Conservation (phyloP, 2,888 invertebrate genomes). For the Tipula vernalis region DNA sequence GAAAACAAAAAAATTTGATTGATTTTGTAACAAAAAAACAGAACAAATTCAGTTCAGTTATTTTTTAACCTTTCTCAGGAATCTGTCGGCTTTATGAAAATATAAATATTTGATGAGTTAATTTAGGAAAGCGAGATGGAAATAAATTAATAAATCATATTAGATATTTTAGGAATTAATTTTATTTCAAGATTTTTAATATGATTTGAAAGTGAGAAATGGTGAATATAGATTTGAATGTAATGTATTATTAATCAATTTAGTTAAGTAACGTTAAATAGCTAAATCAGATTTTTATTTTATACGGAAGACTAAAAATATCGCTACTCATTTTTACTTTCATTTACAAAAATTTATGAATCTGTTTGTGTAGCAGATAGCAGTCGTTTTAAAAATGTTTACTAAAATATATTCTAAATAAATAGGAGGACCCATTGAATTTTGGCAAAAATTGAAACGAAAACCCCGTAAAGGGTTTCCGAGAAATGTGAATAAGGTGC, state of each 20-base stretch:
- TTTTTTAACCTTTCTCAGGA: neutral
- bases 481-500: no score
- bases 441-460: no score
- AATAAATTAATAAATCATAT: neutral
- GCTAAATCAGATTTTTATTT: no score
- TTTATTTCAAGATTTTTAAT: neutral
- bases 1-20: neutral
- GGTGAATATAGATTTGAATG: neutral
- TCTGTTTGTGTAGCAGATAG: no score
- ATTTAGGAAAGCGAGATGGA: neutral
- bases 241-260: neutral
- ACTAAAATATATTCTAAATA: no score
- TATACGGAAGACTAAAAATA: no score
- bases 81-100: neutral
- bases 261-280: neutral
- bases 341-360: no score
- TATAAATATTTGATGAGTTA: neutral
- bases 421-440: no score
- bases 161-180: neutral
- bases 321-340: no score
- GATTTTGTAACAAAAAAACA: neutral
- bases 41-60: neutral
- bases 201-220: neutral
- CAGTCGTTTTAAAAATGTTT: no score
- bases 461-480: no score